phyloP scores from a whole-genome alignment of 2,888 invertebrate species.

The Heliconius sara region DNA sequence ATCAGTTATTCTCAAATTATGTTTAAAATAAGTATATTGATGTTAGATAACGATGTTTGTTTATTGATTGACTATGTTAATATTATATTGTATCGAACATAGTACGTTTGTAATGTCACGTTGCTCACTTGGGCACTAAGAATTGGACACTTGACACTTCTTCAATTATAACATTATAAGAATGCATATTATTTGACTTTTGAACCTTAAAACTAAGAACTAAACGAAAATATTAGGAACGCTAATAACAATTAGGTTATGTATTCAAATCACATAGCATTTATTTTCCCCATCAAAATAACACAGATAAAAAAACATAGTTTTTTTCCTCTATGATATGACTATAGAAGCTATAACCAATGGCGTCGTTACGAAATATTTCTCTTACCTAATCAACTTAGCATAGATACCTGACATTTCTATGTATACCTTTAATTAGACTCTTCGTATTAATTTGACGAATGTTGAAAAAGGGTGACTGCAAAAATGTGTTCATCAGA shows the following conservation, averaged over 20 bases:
- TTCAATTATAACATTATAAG: too few relatives aligned
- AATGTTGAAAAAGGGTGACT: neutral
- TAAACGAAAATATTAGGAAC: neutral
- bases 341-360: neutral
- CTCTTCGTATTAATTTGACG: neutral
- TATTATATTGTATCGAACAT: neutral
- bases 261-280: too few relatives aligned
- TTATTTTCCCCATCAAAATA: neutral
- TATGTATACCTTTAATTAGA: conserved; percentile 6
- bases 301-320: neutral
- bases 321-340: neutral
- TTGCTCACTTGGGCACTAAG: conserved; percentile 1
- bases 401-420: neutral
- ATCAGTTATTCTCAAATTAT: conserved; percentile 17
- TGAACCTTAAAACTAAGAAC: neutral
- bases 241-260: neutral
- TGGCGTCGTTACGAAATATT: conserved; percentile 4
- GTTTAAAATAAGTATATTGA: conserved; percentile 6
- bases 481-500: too few relatives aligned
- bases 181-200: neutral
- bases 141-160: neutral
- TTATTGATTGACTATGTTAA: conserved; percentile 26
- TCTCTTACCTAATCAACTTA: conserved; percentile 3
- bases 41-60: conserved; percentile 25
- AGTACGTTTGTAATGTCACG: conserved; percentile 28